phyloP scores from a whole-genome alignment of 2,888 invertebrate species.

The Autographa gamma region DNA sequence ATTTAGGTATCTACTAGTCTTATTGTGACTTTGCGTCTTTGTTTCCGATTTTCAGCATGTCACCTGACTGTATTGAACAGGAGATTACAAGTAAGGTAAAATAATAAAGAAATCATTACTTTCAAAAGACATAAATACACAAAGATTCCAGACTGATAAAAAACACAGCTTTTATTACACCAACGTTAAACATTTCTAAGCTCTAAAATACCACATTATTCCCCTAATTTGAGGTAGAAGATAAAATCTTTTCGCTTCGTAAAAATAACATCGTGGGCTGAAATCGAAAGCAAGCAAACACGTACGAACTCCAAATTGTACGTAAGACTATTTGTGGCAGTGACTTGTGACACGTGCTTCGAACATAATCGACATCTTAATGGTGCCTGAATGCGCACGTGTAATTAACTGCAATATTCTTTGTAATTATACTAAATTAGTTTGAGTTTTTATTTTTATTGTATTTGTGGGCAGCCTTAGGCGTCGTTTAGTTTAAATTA shows the following conservation, averaged over 20 bases:
- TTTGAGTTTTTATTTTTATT: not conserved
- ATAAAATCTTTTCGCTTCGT: constrained; percentile 13
- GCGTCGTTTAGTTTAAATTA: not conserved
- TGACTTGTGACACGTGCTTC: constrained; percentile 52
- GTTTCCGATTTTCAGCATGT: constrained; percentile 7
- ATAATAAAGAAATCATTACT: no score
- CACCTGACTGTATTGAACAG: not conserved
- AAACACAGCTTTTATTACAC: not conserved
- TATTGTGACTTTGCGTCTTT: no score
- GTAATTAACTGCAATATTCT: constrained; percentile 48
- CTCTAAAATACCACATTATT: not conserved
- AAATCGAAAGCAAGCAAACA: constrained; percentile 40
- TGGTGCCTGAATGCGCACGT: constrained; percentile 46
- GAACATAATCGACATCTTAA: constrained; percentile 57
- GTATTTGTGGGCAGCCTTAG: not conserved
- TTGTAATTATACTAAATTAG: constrained; percentile 28
- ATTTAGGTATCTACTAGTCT: no score
- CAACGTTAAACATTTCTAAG: not conserved
- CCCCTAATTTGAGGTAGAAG: not conserved
- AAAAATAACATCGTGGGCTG: constrained; percentile 41
- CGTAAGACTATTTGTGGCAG: constrained; percentile 48
- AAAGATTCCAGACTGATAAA: not conserved
- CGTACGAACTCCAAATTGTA: constrained; percentile 54
- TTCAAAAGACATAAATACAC: no score
- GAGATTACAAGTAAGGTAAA: no score